Base-by-base conservation (phyloP, 2,113 vertebrate genomes). In the Seriola dumerili region DNA sequence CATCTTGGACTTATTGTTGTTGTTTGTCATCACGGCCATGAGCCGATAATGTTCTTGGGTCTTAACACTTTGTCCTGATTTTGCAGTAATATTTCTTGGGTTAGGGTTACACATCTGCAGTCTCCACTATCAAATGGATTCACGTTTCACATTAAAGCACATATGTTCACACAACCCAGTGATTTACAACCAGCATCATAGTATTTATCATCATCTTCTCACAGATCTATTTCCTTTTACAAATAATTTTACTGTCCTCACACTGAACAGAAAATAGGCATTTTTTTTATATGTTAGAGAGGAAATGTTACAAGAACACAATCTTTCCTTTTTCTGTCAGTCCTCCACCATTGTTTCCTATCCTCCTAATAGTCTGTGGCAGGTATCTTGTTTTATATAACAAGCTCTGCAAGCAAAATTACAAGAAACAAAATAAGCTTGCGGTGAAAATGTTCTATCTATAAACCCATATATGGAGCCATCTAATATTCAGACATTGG, bases 211-310 rank as follows among this genome's bases (percentile, higher is more conserved):
- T 63, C 23, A 38, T 55, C 55, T 55, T 77, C 36, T 68, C 29
- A n/a, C 1, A 55, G 25, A 58, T 83, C 42, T 50, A 54, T n/a
- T 70, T 85, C n/a, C 67, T 77, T 69, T 64, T 32, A 48, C 44
- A 66, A 74, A 55, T 48, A 32, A 55, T 55, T 55, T 38, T 0
- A 81, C 57, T 52, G 52, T 8, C 19, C 19, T 6, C 3, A 54
- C 13, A 17, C 63, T 63, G 75, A 36, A 54, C 52, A 66, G 29
- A 66, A 69, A 64, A 72, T 12, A 59, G 55, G 14, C 29, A 17
- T 1, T 44, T 10, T 10, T 29, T 34, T 57, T 64, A 34, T 54
- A 76, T 68, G 29, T 67, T 38, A 57, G 48, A 55, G 74, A 50
- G 58, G 65, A 25, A 72, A 68, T 23, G 70, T 57, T 36, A 58